A percentile compares a stretch with the other conserved stretches of the same genome.
phyloP scores from a whole-genome alignment of 2,113 vertebrate species.

The Thalassarche chlororhynchos region DNA sequence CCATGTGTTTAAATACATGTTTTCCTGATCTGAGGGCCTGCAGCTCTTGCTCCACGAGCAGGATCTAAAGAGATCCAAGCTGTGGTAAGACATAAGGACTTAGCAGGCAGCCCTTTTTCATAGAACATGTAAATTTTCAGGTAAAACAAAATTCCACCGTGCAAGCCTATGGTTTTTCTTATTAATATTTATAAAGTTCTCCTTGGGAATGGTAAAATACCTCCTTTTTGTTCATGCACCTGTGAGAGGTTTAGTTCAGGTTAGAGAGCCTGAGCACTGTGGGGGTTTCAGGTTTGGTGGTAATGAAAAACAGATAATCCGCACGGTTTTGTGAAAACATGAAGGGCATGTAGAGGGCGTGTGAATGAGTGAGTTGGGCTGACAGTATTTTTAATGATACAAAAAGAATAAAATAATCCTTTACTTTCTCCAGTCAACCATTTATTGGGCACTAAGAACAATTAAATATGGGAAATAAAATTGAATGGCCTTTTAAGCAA shows the following conservation, averaged over 20 bases:
- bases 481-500: conserved; percentile 71
- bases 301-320: conserved; percentile 66
- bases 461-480: conserved; percentile 83
- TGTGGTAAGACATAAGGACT: neutral
- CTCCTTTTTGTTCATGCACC: conserved; percentile 37
- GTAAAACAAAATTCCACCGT: neutral
- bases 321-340: conserved; percentile 42
- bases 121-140: neutral
- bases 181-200: neutral
- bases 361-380: conserved; percentile 67
- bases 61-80: neutral
- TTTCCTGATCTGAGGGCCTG: neutral
- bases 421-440: conserved; percentile 66
- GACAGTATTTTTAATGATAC: conserved; percentile 73
- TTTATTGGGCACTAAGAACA: conserved; percentile 77
- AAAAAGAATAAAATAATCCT: conserved; percentile 78
- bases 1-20: neutral
- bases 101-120: neutral
- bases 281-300: conserved; percentile 54
- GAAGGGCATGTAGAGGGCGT: conserved; percentile 62
- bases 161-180: neutral
- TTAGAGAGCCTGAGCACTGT: conserved; percentile 6
- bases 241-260: conserved; percentile 50
- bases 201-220: neutral
- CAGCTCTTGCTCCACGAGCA: neutral